phyloP scores from a whole-genome alignment of 2,797 vertebrate species.

The Sebastiscus albofasciatus region DNA sequence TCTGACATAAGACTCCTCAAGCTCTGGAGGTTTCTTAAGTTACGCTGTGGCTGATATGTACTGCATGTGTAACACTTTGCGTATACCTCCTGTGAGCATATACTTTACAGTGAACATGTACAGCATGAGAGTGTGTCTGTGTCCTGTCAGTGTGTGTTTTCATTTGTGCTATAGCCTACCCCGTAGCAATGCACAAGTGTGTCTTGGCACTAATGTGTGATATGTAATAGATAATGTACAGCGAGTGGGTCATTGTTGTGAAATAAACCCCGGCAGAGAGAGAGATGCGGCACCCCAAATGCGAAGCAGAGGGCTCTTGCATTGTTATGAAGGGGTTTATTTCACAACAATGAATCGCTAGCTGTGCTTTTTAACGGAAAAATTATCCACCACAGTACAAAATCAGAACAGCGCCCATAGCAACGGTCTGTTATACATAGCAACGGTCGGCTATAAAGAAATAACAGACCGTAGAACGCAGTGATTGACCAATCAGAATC shows the following conservation, averaged over 20 bases:
- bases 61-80: background rate
- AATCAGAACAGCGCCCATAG: background rate
- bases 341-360: background rate
- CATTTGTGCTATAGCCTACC: background rate
- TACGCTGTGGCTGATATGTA: background rate
- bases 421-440: background rate
- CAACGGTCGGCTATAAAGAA: background rate
- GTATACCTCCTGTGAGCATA: background rate
- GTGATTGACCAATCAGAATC: background rate
- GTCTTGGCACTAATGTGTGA: background rate
- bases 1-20: background rate
- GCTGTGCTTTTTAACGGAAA: background rate
- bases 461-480: background rate
- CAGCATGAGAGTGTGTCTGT: background rate
- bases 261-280: background rate
- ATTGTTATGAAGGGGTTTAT: background rate
- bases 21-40: constrained; percentile 7
- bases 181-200: background rate
- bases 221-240: background rate
- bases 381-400: background rate
- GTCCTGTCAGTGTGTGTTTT: background rate
- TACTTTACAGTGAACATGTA: background rate
- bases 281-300: background rate
- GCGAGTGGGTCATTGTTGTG: background rate
- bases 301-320: no score